Evolutionary conservation across 2,888 invertebrate genomes (phyloP).

Genomic region (Netelia fuscicornis): DNA sequence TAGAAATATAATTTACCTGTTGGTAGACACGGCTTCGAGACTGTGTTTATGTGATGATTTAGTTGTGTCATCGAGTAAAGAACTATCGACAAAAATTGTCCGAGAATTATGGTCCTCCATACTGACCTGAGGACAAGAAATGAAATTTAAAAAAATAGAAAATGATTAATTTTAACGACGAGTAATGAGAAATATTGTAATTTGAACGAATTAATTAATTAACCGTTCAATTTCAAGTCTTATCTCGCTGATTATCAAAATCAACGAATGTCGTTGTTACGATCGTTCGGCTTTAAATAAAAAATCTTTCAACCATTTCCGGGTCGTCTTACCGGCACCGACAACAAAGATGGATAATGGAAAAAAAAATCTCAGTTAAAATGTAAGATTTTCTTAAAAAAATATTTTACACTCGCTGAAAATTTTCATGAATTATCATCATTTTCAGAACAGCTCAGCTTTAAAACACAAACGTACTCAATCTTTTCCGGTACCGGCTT

Average conservation of each 20-base stretch:
- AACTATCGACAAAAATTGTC: slow-evolving; percentile 91
- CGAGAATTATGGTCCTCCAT: slow-evolving; percentile 90
- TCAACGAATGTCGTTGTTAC: background rate
- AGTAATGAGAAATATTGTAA: background rate
- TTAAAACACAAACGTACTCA: background rate
- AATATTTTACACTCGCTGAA: background rate
- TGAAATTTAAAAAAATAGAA: slow-evolving; percentile 4
- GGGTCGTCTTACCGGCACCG: background rate
- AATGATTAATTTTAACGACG: background rate
- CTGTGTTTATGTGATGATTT: slow-evolving; percentile 90
- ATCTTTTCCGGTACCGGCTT: slow-evolving; percentile 34
- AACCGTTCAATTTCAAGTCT: background rate
- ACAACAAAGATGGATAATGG: slow-evolving; percentile 34
- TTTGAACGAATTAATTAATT: background rate
- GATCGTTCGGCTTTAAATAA: slow-evolving; percentile 17
- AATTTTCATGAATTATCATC: background rate
- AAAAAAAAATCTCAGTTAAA: slow-evolving; percentile 17
- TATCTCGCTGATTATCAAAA: background rate
- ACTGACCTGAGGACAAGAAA: slow-evolving; percentile 86
- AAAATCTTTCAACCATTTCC: background rate
- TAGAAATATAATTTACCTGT: slow-evolving; percentile 85
- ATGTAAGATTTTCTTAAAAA: background rate
- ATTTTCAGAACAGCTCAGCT: background rate
- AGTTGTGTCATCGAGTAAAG: slow-evolving; percentile 92
- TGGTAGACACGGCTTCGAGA: slow-evolving; percentile 89